phyloP scores from a whole-genome alignment of 2,113 vertebrate genomes.

The Epinephelus fuscoguttatus region DNA sequence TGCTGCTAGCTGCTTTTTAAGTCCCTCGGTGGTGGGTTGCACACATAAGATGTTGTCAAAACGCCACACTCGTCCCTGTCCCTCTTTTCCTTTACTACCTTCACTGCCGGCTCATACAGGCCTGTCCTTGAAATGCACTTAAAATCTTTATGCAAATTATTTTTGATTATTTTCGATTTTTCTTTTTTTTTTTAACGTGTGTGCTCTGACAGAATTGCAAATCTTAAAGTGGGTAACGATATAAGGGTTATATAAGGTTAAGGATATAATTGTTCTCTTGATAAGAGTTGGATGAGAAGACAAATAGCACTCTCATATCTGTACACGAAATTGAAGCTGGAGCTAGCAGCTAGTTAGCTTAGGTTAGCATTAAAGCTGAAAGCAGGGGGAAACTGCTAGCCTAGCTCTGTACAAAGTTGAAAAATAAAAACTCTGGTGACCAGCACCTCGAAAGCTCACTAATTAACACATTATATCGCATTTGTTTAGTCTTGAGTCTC shows the following conservation, averaged over 20 bases:
- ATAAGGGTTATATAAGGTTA: not conserved
- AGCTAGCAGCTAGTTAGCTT: conserved; percentile 3
- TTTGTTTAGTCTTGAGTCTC: not conserved
- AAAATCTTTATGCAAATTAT: not conserved
- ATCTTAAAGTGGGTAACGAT: not conserved
- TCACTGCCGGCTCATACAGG: not conserved
- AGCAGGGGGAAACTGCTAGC: not conserved
- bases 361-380: not conserved
- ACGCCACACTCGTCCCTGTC: too few relatives aligned
- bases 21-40: too few relatives aligned
- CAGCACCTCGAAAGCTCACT: not conserved
- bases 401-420: not conserved
- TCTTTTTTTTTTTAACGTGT: too few relatives aligned
- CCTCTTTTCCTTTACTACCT: too few relatives aligned
- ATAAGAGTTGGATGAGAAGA: not conserved
- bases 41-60: too few relatives aligned
- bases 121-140: not conserved
- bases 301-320: too few relatives aligned
- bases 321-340: not conserved
- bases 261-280: not conserved
- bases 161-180: too few relatives aligned
- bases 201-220: not conserved
- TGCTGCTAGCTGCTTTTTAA: too few relatives aligned
- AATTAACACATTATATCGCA: too few relatives aligned
- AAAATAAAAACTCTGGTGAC: not conserved